A percentile compares a stretch with the other conserved stretches of the same genome.
Conservation (phyloP, 2,888 invertebrate genomes). For the Melanophora roralis region DNA sequence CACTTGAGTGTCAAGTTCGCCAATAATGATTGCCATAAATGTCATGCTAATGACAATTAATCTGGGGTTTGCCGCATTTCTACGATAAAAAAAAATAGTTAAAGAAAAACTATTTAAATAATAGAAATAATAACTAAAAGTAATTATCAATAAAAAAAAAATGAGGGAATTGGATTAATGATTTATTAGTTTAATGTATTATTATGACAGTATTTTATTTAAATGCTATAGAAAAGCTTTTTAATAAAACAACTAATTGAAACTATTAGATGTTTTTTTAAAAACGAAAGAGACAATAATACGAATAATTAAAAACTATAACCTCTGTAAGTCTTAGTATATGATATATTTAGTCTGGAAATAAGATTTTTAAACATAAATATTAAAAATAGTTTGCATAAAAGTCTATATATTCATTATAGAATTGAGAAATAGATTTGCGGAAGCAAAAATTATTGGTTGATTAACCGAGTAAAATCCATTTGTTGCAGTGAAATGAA, state of each 20-base stretch:
- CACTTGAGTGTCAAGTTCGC: slow-evolving; percentile 63
- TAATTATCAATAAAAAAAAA: slow-evolving; percentile 8
- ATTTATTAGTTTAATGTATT: slow-evolving; percentile 39
- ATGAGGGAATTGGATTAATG: slow-evolving; percentile 16
- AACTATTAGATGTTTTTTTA: too few species aligned
- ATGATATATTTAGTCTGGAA: too few species aligned
- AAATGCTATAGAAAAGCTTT: not conserved
- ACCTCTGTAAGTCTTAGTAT: too few species aligned
- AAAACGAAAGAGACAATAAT: too few species aligned
- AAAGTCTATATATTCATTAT: too few species aligned
- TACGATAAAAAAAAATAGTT: slow-evolving; percentile 4
- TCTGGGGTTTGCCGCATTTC: slow-evolving; percentile 1
- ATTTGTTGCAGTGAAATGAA: too few species aligned
- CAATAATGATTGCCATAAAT: slow-evolving; percentile 64
- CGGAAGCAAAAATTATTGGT: too few species aligned
- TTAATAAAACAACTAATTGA: not conserved
- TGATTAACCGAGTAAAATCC: too few species aligned
- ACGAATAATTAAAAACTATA: too few species aligned
- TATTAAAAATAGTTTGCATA: too few species aligned
- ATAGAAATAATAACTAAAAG: not conserved
- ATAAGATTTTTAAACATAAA: too few species aligned
- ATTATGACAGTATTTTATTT: slow-evolving; percentile 44
- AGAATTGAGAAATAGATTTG: too few species aligned
- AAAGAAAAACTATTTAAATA: not conserved
- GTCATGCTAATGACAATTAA: slow-evolving; percentile 61